Conservation (phyloP, 2,888 invertebrate genomes). For the Stenchaetothrips biformis region DNA sequence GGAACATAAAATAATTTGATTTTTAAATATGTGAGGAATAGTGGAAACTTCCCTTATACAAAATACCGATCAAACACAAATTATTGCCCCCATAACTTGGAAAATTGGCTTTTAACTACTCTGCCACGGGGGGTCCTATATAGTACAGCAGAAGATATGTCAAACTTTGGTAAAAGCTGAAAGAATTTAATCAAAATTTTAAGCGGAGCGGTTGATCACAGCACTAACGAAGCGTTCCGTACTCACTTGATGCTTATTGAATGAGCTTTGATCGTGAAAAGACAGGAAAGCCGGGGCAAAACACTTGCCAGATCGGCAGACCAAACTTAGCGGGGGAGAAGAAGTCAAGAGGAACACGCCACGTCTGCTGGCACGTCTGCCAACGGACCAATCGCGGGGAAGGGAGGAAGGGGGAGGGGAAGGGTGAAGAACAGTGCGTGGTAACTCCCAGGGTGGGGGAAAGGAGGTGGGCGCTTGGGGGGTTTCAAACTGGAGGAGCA, state of each 20-base stretch:
- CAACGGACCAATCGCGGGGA: not conserved
- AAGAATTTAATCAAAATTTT: not conserved
- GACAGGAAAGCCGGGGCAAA: not conserved
- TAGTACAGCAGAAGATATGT: too few relatives aligned
- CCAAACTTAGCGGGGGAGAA: constrained; percentile 9
- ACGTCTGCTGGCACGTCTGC: not conserved
- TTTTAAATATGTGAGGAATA: too few relatives aligned
- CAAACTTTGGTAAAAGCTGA: not conserved
- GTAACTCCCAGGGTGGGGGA: too few relatives aligned
- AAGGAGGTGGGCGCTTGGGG: not conserved
- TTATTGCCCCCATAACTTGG: too few relatives aligned
- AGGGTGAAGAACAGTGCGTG: not conserved
- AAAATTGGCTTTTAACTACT: too few relatives aligned
- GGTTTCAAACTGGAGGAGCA: too few relatives aligned
- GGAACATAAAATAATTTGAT: too few relatives aligned
- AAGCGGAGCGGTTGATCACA: too few relatives aligned
- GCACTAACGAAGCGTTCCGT: too few relatives aligned
- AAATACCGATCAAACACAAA: too few relatives aligned
- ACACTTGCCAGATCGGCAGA: constrained; percentile 22
- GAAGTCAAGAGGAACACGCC: not conserved
- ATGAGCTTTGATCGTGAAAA: not conserved
- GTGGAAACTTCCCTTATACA: too few relatives aligned
- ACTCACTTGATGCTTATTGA: not conserved
- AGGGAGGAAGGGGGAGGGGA: not conserved
- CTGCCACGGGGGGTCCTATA: too few relatives aligned